Percentiles rank a stretch among this genome's conserved stretches.
These are phyloP conservation scores for Melinopterus prodromus DNA, from an alignment of 2,888 invertebrate genomes.

Conservation along the genomic window DNA sequence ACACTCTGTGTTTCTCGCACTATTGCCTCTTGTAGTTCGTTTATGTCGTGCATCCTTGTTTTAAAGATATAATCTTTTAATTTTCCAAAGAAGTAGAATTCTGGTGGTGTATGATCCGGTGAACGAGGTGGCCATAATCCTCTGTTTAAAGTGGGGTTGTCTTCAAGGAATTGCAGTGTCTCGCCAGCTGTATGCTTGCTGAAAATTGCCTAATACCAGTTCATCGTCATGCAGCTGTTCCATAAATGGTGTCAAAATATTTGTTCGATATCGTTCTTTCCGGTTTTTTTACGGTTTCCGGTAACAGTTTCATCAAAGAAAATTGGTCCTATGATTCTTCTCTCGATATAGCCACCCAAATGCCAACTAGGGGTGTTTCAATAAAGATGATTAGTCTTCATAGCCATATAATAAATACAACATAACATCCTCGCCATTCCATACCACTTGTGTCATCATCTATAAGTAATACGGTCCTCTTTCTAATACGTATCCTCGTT, in stretches of 20 bases:
- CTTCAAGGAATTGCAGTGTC: conserved; percentile 18
- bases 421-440: background rate
- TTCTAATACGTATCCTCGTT: background rate
- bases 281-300: no score
- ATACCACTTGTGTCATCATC: background rate
- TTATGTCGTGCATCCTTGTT: background rate
- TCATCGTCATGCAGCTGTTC: conserved; percentile 33
- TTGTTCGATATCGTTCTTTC: conserved; percentile 30
- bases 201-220: conserved; percentile 31
- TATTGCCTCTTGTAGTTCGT: background rate
- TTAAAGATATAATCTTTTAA: conserved; percentile 19
- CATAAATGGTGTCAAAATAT: conserved; percentile 29
- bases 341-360: conserved; percentile 35
- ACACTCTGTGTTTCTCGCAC: conserved; percentile 8
- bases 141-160: conserved; percentile 25
- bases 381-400: no score
- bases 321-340: conserved; percentile 35
- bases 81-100: conserved; percentile 12
- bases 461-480: background rate
- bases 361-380: no score
- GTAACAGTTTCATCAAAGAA: conserved; percentile 34
- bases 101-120: conserved; percentile 11
- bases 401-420: no score
- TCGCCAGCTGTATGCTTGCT: conserved; percentile 34
- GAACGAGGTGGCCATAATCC: background rate